phyloP scores from a whole-genome alignment of 2,888 invertebrate species.

The Cerastoderma edule region DNA sequence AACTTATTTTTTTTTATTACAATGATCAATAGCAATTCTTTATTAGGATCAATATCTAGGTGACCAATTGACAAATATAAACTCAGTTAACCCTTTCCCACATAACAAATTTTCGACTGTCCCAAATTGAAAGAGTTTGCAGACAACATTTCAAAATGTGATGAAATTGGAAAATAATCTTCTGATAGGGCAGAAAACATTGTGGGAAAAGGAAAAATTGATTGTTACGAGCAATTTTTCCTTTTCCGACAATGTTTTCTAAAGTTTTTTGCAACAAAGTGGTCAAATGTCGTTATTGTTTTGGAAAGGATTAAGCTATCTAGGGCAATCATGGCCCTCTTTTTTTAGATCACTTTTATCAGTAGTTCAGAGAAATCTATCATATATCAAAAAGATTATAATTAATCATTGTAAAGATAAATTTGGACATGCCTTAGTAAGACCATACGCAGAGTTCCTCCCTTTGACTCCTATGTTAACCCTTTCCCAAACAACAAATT shows the following conservation, averaged over 20 bases:
- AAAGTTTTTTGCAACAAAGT: not conserved
- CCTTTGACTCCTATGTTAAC: no score
- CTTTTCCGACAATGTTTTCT: slow-evolving; percentile 15
- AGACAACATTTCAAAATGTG: not conserved
- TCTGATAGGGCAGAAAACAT: not conserved
- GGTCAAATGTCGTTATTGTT: not conserved
- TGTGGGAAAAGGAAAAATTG: slow-evolving; percentile 1
- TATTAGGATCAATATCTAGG: not conserved
- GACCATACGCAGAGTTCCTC: no score
- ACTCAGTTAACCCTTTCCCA: not conserved
- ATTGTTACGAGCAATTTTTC: not conserved
- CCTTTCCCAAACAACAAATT: no score
- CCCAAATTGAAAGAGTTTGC: not conserved
- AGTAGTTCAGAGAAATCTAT: no score
- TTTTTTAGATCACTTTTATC: not conserved
- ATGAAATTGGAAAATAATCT: not conserved
- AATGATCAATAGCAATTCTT: not conserved
- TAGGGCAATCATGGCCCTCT: not conserved
- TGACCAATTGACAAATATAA: not conserved
- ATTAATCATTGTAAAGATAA: no score
- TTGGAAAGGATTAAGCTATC: not conserved
- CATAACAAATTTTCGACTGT: not conserved
- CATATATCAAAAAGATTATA: no score
- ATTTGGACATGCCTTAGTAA: no score
- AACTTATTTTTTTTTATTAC: not conserved